Evolutionary conservation across 92 coral and sea anemone species (phyloP), one percentile per base, ranked within the genome.

Genomic region (Epizoanthus stellaris): DNA sequence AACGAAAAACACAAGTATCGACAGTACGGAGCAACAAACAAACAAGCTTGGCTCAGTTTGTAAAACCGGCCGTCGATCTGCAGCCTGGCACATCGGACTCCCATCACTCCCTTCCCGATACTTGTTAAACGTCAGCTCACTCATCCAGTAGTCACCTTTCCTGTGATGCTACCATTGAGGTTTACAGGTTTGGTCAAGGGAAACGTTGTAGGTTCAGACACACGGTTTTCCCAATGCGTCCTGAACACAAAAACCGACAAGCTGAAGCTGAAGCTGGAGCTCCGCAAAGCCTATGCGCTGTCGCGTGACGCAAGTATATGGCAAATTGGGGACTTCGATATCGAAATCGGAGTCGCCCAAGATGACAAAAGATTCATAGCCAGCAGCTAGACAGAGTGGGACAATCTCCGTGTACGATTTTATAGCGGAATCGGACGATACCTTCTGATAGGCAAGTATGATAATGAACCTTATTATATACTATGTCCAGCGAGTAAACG

Each of bases 371-470:
- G 25, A 19, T 85, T 65, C 87, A 82, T 82, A 42, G 81, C 87
- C 25, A 82, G 64, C 81, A 75, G 81, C 61, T 82, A 85, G 72
- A 39, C 72, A 43, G 88, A 75, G 82, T 85, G 88, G 82, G 62
- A 74, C 8, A 85, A 85, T 76, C 68, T 85, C 42, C 58, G 39
- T 42, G 64, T 75, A 25, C 73, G 83, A 15, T 67, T 85, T 47
- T 62, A 85, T 75, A 76, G 89, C 65, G 85, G 85, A 53, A 54
- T 62, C 49, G 89, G 89, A 14, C 85, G 75, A 76, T 76, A 4
- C 7, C 17, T 62, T n/a, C 85, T 85, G 60, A 34, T 62, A 40
- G 88, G 82, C 69, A 40, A 86, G 89, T 86, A 30, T 30, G 34
- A 63, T 54, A 30, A 30, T 30, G 34, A 1, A 30, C 34, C 34